Evolutionary conservation across 1,140 invertebrate genomes (phyloP).

Genomic region (Brachionus calyciflorus): DNA sequence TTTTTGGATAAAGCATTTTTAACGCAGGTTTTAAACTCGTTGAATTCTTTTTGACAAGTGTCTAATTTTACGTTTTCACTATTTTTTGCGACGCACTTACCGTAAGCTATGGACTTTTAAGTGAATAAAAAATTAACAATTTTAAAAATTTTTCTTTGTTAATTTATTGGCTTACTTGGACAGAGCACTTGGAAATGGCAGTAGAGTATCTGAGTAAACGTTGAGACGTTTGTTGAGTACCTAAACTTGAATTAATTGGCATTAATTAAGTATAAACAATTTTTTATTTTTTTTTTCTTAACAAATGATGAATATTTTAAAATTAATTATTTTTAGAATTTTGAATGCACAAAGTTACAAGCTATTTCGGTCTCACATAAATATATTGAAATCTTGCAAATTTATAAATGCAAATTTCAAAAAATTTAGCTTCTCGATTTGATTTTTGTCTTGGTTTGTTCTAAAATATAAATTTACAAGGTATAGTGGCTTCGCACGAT

Average conservation of each 20-base stretch:
- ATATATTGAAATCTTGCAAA: too few relatives aligned
- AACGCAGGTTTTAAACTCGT: constrained; percentile 30
- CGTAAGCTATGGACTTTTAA: constrained; percentile 36
- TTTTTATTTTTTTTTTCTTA: neutral
- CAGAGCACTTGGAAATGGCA: constrained; percentile 26
- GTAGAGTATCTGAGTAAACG: constrained; percentile 41
- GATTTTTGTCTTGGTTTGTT: too few relatives aligned
- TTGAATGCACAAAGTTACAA: neutral
- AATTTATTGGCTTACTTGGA: neutral
- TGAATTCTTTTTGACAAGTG: constrained; percentile 45
- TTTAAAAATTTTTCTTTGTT: too few relatives aligned
- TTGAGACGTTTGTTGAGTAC: constrained; percentile 22
- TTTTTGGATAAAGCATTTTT: constrained; percentile 45
- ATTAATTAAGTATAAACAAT: neutral
- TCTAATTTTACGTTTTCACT: constrained; percentile 38
- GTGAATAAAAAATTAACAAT: neutral
- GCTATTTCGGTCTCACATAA: too few relatives aligned
- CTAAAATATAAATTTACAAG: too few relatives aligned
- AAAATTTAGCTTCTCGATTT: too few relatives aligned
- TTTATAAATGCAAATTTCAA: too few relatives aligned
- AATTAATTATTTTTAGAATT: neutral
- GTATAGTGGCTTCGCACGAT: too few relatives aligned
- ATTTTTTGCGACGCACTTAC: constrained; percentile 20
- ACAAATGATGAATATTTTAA: neutral
- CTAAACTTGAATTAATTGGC: constrained; percentile 6